phyloP scores from a whole-genome alignment of 2,113 vertebrate genomes.

The Dolichallabes microphthalmus region DNA sequence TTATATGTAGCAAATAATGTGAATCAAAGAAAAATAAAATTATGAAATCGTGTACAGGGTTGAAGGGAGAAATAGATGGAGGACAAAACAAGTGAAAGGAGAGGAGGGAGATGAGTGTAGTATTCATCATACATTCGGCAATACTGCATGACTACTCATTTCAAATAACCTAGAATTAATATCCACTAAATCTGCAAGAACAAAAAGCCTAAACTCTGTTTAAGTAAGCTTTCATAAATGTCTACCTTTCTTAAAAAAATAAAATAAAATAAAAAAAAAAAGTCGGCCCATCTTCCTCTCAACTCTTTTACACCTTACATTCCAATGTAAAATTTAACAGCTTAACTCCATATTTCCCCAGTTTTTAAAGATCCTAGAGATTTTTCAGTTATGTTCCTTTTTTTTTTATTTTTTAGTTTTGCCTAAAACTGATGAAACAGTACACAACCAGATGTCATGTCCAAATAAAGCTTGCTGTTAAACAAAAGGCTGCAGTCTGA shows the following conservation, averaged over 20 bases:
- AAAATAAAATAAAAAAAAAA: neutral
- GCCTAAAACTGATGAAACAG: constrained; percentile 65
- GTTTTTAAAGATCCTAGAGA: constrained; percentile 64
- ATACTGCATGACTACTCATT: constrained; percentile 33
- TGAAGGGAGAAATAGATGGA: constrained; percentile 44
- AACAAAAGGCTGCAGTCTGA: constrained; percentile 77
- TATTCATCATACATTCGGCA: constrained; percentile 27
- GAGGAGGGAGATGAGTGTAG: constrained; percentile 38
- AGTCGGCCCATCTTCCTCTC: constrained; percentile 37
- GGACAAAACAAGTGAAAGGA: constrained; percentile 28
- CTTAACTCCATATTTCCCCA: constrained; percentile 60
- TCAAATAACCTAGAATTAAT: constrained; percentile 26
- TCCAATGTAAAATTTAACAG: constrained; percentile 54
- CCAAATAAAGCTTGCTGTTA: constrained; percentile 84
- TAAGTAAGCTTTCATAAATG: constrained; percentile 19
- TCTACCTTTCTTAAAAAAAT: constrained; percentile 3
- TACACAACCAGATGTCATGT: constrained; percentile 77
- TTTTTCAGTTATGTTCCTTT: constrained; percentile 61
- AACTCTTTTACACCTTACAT: constrained; percentile 45
- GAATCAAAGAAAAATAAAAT: constrained; percentile 15
- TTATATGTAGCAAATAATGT: constrained; percentile 25
- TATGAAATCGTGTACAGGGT: constrained; percentile 22
- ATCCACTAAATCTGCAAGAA: constrained; percentile 20
- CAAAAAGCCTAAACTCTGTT: constrained; percentile 7
- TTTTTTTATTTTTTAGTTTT: constrained; percentile 50